phyloP scores from a whole-genome alignment of 2,888 invertebrate genomes.

The Drosophila dives region DNA sequence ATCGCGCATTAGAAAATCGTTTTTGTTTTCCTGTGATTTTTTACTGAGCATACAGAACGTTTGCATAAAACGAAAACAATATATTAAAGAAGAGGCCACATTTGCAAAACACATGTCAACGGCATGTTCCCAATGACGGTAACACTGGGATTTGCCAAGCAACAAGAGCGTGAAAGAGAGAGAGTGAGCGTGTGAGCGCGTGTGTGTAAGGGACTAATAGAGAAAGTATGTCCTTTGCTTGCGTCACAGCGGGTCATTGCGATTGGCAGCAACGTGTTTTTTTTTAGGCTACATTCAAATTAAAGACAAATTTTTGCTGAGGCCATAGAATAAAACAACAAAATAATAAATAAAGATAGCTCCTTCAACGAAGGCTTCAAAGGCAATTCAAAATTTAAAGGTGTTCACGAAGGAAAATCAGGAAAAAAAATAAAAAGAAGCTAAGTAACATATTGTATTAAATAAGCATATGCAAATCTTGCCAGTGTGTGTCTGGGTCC shows the following conservation, averaged over 20 bases:
- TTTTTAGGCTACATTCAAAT: constrained; percentile 49
- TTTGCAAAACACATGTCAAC: constrained; percentile 80
- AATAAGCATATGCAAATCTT: constrained; percentile 72
- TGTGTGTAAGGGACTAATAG: not conserved
- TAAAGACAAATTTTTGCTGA: constrained; percentile 52
- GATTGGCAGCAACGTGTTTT: constrained; percentile 3
- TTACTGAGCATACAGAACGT: constrained; percentile 32
- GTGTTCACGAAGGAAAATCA: constrained; percentile 12
- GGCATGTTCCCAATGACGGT: constrained; percentile 62
- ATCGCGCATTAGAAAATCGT: constrained; percentile 37
- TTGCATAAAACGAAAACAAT: constrained; percentile 24
- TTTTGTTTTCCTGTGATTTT: constrained; percentile 12
- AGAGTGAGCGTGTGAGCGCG: not conserved
- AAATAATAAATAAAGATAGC: constrained; percentile 24
- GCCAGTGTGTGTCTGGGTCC: constrained; percentile 26
- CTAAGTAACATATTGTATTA: constrained; percentile 41
- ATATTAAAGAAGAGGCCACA: constrained; percentile 55
- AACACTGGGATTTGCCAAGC: constrained; percentile 42
- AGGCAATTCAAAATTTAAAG: constrained; percentile 52
- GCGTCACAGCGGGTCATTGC: constrained; percentile 39
- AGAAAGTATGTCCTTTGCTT: constrained; percentile 44
- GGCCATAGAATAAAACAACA: constrained; percentile 18
- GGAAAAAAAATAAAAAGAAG: constrained; percentile 13
- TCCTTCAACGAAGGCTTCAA: constrained; percentile 17
- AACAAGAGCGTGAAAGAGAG: not conserved